Conservation (phyloP, 2,888 invertebrate species). For the Matsumyia berberina region DNA sequence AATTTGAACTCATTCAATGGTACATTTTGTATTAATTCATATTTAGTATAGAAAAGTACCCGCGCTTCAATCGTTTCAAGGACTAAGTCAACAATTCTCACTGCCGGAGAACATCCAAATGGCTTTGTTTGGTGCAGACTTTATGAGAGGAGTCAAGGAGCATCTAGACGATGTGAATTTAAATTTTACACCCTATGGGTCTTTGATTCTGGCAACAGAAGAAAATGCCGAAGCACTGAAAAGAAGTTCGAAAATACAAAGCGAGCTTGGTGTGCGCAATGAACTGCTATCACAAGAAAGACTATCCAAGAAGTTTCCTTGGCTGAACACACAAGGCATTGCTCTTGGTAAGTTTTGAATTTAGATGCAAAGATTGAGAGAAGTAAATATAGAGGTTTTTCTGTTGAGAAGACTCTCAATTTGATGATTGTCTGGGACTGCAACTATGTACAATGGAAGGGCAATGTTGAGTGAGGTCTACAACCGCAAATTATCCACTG, state of each 20-base stretch:
- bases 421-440: too few relatives aligned
- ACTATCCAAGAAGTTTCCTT: constrained; percentile 93
- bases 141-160: constrained; percentile 90
- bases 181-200: constrained; percentile 94
- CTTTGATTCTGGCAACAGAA: constrained; percentile 93
- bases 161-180: constrained; percentile 89
- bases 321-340: constrained; percentile 94
- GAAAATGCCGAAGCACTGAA: constrained; percentile 89
- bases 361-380: too few relatives aligned
- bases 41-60: constrained; percentile 90
- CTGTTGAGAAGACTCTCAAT: too few relatives aligned
- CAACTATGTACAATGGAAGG: too few relatives aligned
- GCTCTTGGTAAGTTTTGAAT: constrained; percentile 85
- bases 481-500: too few relatives aligned
- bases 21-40: constrained; percentile 64
- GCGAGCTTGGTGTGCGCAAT: constrained; percentile 91
- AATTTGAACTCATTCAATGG: constrained; percentile 41
- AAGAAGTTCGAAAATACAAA: constrained; percentile 89
- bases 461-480: too few relatives aligned
- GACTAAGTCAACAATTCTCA: constrained; percentile 96
- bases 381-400: too few relatives aligned
- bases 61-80: constrained; percentile 91
- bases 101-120: constrained; percentile 96
- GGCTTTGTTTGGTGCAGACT: constrained; percentile 94
- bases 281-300: constrained; percentile 88